These are phyloP conservation scores for Gambusia affinis DNA, from an alignment of 2,113 vertebrate genomes.

Conservation along the genomic window DNA sequence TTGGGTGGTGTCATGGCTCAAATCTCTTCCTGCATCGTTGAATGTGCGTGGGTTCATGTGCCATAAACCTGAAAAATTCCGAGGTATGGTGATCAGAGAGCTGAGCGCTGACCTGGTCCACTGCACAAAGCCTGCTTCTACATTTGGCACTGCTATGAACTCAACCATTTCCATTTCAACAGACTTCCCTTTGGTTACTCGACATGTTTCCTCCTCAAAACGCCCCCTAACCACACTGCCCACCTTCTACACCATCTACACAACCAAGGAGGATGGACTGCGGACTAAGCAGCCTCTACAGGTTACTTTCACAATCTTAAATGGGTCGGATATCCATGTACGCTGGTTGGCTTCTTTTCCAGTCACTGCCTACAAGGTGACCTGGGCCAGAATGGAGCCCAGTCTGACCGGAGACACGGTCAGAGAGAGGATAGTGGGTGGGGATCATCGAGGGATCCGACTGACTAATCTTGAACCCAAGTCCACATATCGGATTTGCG, in stretches of 20 bases:
- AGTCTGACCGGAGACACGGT: constrained; percentile 85
- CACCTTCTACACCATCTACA: constrained; percentile 34
- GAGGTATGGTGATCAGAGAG: constrained; percentile 96
- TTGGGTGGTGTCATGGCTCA: constrained; percentile 98
- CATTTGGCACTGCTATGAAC: constrained; percentile 19
- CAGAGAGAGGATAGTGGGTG: constrained; percentile 88
- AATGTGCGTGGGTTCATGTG: constrained; percentile 97
- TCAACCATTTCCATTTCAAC: constrained; percentile 29
- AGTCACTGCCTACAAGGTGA: constrained; percentile 92
- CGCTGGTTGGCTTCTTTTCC: constrained; percentile 92
- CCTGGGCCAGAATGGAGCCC: constrained; percentile 96
- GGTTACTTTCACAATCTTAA: constrained; percentile 87
- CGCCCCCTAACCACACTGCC: constrained; percentile 38
- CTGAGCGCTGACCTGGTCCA: constrained; percentile 91
- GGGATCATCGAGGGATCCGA: constrained; percentile 86
- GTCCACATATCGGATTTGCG: constrained; percentile 93
- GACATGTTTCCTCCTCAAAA: constrained; percentile 20
- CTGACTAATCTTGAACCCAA: constrained; percentile 88
- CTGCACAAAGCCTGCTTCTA: constrained; percentile 78
- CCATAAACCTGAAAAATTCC: constrained; percentile 90
- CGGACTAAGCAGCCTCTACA: constrained; percentile 83
- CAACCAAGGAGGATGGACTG: constrained; percentile 49
- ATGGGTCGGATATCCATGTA: constrained; percentile 90
- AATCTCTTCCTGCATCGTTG: constrained; percentile 86
- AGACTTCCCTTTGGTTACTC: constrained; percentile 21